Percentiles rank a stretch among this genome's conserved stretches.
phyloP scores from a whole-genome alignment of 2,888 invertebrate species.

The Tortricodes alternella region DNA sequence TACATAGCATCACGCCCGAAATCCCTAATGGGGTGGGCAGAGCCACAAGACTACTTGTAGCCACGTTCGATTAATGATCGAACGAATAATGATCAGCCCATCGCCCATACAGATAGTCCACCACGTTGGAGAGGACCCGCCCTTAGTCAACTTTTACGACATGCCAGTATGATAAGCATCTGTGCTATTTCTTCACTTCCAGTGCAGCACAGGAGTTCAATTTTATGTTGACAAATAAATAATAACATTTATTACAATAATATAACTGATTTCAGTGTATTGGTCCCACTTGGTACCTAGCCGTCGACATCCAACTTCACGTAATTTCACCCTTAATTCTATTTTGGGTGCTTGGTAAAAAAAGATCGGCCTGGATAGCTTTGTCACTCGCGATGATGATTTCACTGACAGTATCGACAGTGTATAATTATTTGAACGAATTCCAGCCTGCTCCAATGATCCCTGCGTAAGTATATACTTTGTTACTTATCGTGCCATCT shows the following conservation, averaged over 20 bases:
- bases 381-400: slow-evolving; percentile 42
- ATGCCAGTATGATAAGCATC: too few species aligned
- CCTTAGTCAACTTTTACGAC: too few species aligned
- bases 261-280: slow-evolving; percentile 51
- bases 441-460: slow-evolving; percentile 45
- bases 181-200: too few species aligned
- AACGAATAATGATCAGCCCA: too few species aligned
- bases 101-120: too few species aligned
- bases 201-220: too few species aligned
- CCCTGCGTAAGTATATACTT: slow-evolving; percentile 45
- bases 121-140: too few species aligned
- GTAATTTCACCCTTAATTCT: slow-evolving; percentile 61
- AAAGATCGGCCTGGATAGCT: slow-evolving; percentile 48
- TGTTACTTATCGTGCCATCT: neutral
- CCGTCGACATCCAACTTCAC: slow-evolving; percentile 64
- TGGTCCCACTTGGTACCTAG: slow-evolving; percentile 62
- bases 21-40: too few species aligned
- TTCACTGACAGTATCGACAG: slow-evolving; percentile 40
- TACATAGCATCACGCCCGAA: too few species aligned
- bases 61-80: too few species aligned
- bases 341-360: slow-evolving; percentile 53
- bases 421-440: slow-evolving; percentile 49
- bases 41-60: too few species aligned
- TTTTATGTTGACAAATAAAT: too few species aligned
- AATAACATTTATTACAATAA: neutral